phyloP scores from a whole-genome alignment of 92 coral and sea anemone species.

The Isaurus tuberculatus region DNA sequence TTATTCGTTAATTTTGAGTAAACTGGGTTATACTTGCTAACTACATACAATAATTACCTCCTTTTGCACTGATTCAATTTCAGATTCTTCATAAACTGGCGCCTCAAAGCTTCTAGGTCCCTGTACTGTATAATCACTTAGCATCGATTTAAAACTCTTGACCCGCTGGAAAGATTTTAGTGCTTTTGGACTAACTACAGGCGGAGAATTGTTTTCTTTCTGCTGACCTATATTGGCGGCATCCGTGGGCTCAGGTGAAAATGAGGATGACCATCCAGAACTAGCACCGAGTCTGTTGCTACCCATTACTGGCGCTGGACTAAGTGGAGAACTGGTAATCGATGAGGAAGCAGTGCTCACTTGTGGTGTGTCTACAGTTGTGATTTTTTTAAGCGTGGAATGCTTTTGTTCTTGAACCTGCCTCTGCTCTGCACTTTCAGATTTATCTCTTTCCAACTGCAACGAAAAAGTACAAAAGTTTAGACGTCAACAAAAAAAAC shows the following conservation, averaged over 20 bases:
- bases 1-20: too few species aligned
- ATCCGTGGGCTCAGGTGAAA: constrained; percentile 71
- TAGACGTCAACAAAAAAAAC: too few species aligned
- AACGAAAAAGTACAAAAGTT: neutral
- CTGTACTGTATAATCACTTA: constrained; percentile 82
- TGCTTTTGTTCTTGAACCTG: neutral
- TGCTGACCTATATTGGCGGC: constrained; percentile 31
- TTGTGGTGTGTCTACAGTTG: neutral
- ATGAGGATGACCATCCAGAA: constrained; percentile 95
- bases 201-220: neutral
- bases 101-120: constrained; percentile 80
- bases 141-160: constrained; percentile 83
- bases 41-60: neutral
- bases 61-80: neutral
- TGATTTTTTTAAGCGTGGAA: neutral
- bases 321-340: constrained; percentile 53
- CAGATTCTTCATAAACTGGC: constrained; percentile 62
- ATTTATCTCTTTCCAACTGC: neutral
- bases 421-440: neutral
- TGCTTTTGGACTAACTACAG: constrained; percentile 29
- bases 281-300: constrained; percentile 93
- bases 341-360: constrained; percentile 1
- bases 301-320: constrained; percentile 79
- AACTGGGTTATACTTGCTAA: neutral
- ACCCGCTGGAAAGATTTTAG: constrained; percentile 34